A percentile compares a stretch with the other conserved stretches of the same genome.
Evolutionary conservation across 2,888 invertebrate genomes (phyloP).

Genomic region (Drosophila neutralis): DNA sequence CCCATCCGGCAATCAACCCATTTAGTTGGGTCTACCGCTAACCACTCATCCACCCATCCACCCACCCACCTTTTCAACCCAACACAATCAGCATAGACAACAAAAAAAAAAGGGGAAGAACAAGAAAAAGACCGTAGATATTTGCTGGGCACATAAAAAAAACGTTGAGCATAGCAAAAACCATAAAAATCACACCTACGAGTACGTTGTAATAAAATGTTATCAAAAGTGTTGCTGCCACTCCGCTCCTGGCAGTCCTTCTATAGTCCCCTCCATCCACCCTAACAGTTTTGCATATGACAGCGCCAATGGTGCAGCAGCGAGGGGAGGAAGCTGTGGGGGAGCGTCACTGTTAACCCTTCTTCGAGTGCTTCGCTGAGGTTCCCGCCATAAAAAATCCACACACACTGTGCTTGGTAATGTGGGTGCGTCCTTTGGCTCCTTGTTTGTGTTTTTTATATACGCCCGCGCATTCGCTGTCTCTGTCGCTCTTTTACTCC

Average conservation of each 20-base stretch:
- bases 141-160: constrained; percentile 56
- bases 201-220: constrained; percentile 81
- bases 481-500: neutral
- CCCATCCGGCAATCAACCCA: constrained; percentile 37
- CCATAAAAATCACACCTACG: constrained; percentile 83
- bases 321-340: constrained; percentile 53
- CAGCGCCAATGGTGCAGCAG: constrained; percentile 45
- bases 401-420: constrained; percentile 55
- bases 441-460: constrained; percentile 40
- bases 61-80: constrained; percentile 18
- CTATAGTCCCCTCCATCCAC: constrained; percentile 7
- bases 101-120: constrained; percentile 30
- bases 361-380: constrained; percentile 60
- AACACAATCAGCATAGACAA: constrained; percentile 75
- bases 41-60: constrained; percentile 2
- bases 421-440: constrained; percentile 65
- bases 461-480: constrained; percentile 27
- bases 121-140: constrained; percentile 36
- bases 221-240: constrained; percentile 80
- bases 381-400: constrained; percentile 69
- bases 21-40: constrained; percentile 13
- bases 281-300: constrained; percentile 73
- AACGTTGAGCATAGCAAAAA: constrained; percentile 80
- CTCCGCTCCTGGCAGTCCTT: constrained; percentile 44
- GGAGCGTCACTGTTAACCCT: constrained; percentile 73